Conservation (phyloP, 2,797 vertebrate genomes). For the Harpagifer antarcticus region DNA sequence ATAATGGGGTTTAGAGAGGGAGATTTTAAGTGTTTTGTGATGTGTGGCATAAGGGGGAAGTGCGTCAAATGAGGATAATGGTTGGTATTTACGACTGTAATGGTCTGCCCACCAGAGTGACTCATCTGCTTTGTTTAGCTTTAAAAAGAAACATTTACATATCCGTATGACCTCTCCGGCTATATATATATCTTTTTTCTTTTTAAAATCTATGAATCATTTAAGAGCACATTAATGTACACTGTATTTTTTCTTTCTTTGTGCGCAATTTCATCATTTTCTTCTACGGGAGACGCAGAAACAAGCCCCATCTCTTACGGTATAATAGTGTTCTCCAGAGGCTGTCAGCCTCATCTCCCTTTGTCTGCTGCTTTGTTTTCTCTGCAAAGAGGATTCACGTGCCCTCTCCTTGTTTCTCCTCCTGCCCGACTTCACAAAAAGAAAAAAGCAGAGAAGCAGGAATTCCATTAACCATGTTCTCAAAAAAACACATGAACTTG, state of each 20-base stretch:
- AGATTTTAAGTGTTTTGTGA: conserved; percentile 20
- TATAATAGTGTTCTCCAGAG: conserved; percentile 71
- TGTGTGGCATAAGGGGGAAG: conserved; percentile 36
- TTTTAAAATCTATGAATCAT: conserved; percentile 3
- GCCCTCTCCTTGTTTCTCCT: conserved; percentile 64
- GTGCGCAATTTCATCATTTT: conserved; percentile 42
- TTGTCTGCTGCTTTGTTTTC: conserved; percentile 80
- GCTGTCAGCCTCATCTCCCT: conserved; percentile 77
- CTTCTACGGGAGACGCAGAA: conserved; percentile 40
- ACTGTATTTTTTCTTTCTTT: conserved; percentile 10
- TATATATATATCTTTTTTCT: background rate
- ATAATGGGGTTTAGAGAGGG: conserved; percentile 19
- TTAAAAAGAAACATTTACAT: conserved; percentile 35
- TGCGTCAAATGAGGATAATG: conserved; percentile 51
- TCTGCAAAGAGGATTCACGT: conserved; percentile 74
- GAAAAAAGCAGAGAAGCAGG: conserved; percentile 50
- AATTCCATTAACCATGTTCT: conserved; percentile 73
- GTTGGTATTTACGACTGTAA: conserved; percentile 40
- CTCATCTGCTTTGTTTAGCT: conserved; percentile 56
- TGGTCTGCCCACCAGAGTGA: conserved; percentile 44
- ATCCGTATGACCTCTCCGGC: background rate
- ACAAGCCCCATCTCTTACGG: conserved; percentile 54
- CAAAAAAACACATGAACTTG: conserved; percentile 56
- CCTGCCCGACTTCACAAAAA: conserved; percentile 53
- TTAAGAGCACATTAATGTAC: background rate